phyloP scores from a whole-genome alignment of 64 coral and sea anemone genomes.

The Astreopora myriophthalma region DNA sequence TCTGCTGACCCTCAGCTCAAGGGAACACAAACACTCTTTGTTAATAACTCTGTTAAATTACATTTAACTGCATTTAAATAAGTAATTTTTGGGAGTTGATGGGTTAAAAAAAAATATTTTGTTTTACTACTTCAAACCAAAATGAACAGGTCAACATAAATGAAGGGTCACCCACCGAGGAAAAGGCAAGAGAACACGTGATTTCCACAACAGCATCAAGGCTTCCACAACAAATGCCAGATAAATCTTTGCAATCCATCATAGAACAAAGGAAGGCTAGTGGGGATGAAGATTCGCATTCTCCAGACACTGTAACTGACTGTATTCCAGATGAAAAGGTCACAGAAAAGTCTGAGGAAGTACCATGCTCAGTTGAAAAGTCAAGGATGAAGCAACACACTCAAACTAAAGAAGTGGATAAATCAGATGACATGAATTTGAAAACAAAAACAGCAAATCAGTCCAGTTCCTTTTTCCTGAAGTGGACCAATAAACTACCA shows the following conservation, averaged over 20 bases:
- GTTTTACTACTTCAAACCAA: background rate
- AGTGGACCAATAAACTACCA: background rate
- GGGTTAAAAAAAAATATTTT: no score
- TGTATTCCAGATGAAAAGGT: background rate
- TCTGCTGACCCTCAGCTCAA: no score
- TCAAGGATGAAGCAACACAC: background rate
- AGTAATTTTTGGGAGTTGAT: no score
- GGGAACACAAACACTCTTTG: no score
- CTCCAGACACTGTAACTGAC: background rate
- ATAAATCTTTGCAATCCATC: background rate
- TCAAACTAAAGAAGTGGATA: background rate
- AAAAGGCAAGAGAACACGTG: background rate
- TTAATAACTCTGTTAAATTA: no score
- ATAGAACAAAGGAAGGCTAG: background rate
- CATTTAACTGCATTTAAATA: no score
- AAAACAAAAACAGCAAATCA: background rate
- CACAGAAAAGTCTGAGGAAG: background rate
- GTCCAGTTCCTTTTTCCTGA: background rate
- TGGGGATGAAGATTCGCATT: background rate
- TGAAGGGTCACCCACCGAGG: background rate
- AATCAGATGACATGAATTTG: background rate
- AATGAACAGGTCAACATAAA: background rate
- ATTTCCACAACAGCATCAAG: background rate
- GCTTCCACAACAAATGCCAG: background rate
- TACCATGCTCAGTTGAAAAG: background rate